Percentiles rank a stretch among this genome's conserved stretches.
phyloP scores from a whole-genome alignment of 2,888 invertebrate genomes.

The Aproaerema taeniolella region DNA sequence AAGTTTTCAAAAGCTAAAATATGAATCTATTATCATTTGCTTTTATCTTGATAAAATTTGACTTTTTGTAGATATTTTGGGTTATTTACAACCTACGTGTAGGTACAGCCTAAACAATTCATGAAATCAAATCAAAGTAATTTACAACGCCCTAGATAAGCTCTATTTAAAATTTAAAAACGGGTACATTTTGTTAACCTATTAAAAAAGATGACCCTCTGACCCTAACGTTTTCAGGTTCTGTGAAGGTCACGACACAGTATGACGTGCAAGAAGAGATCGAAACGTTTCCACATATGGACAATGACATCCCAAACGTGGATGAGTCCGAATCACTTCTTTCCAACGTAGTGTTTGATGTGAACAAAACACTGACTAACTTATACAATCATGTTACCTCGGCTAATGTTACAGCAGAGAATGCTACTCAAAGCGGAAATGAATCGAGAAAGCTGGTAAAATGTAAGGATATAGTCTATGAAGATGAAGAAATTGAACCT shows the following conservation, averaged over 20 bases:
- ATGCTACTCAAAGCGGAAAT: slow-evolving; percentile 48
- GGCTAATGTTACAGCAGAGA: slow-evolving; percentile 57
- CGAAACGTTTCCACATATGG: slow-evolving; percentile 30
- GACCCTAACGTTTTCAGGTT: too few relatives aligned
- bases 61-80: neutral
- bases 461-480: slow-evolving; percentile 58
- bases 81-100: too few relatives aligned
- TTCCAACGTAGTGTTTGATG: slow-evolving; percentile 63
- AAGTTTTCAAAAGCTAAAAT: too few relatives aligned
- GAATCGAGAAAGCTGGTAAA: slow-evolving; percentile 64
- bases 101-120: too few relatives aligned
- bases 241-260: slow-evolving; percentile 35
- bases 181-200: too few relatives aligned
- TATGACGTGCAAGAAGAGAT: slow-evolving; percentile 56
- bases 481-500: slow-evolving; percentile 47
- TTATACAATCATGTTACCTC: slow-evolving; percentile 64
- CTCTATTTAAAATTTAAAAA: too few relatives aligned
- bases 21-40: neutral
- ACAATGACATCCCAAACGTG: slow-evolving; percentile 57
- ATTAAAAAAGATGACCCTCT: too few relatives aligned
- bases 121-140: too few relatives aligned
- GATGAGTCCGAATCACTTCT: slow-evolving; percentile 66
- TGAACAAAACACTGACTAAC: slow-evolving; percentile 63
- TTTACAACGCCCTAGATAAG: too few relatives aligned
- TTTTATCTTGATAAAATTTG: neutral